Evolutionary conservation across 2,113 vertebrate species (phyloP).

Genomic region (Ivindomyrus marchei): DNA sequence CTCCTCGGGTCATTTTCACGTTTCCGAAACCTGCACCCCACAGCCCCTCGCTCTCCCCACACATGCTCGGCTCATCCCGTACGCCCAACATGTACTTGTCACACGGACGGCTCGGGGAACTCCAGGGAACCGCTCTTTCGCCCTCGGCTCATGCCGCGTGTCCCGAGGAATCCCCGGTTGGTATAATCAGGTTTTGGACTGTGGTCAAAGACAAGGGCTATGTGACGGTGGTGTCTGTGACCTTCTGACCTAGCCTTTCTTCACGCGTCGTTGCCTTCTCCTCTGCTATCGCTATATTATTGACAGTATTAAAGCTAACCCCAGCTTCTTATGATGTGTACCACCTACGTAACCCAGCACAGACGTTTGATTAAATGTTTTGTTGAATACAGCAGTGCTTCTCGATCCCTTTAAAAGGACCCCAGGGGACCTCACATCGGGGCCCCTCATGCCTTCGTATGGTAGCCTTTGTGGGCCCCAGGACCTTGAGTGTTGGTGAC

Average conservation of each 20-base stretch:
- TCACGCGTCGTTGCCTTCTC: conserved; percentile 59
- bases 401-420: conserved; percentile 57
- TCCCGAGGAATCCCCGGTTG: not conserved
- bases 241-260: conserved; percentile 54
- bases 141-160: conserved; percentile 32
- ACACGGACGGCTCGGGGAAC: not conserved
- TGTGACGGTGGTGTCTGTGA: conserved; percentile 44
- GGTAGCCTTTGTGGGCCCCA: not conserved
- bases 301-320: conserved; percentile 27
- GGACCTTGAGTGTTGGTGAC: not conserved
- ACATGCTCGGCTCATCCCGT: conserved; percentile 1
- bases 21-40: conserved; percentile 27
- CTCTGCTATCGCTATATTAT: conserved; percentile 41
- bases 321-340: conserved; percentile 33
- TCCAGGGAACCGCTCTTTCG: conserved; percentile 16
- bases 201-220: conserved; percentile 59
- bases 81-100: not conserved
- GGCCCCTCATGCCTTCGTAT: not conserved
- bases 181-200: conserved; percentile 39
- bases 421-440: conserved; percentile 35
- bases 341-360: conserved; percentile 28
- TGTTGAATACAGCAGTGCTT: conserved; percentile 25
- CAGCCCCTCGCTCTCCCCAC: conserved; percentile 1
- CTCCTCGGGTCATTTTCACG: conserved; percentile 25
- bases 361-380: conserved; percentile 28